A percentile compares a stretch with the other conserved stretches of the same genome.
Evolutionary conservation across 1,140 invertebrate genomes (phyloP).

Genomic region (Propsilocerus akamusi): DNA sequence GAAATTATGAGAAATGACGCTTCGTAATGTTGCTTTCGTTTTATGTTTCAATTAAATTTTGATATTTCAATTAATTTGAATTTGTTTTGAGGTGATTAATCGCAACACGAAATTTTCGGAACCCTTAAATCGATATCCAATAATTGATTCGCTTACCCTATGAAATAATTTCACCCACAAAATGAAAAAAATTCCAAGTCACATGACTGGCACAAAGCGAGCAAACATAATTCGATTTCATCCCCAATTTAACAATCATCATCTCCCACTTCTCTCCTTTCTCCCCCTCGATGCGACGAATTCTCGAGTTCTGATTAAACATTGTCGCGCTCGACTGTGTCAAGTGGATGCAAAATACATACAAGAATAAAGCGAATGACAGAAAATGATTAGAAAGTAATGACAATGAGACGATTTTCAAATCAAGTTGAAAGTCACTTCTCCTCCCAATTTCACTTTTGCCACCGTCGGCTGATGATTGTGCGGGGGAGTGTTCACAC

Average conservation of each 20-base stretch:
- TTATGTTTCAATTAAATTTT: too few species aligned
- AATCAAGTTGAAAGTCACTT: background rate
- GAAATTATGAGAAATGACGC: too few species aligned
- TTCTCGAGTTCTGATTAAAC: background rate
- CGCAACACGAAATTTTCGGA: too few species aligned
- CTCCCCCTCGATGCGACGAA: background rate
- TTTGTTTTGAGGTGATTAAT: too few species aligned
- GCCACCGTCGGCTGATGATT: background rate
- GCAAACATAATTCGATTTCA: constrained; percentile 3
- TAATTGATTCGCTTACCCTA: too few species aligned
- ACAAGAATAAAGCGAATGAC: background rate
- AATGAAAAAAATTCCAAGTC: background rate
- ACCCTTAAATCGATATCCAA: too few species aligned
- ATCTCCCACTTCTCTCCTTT: background rate
- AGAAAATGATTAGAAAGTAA: constrained; percentile 3
- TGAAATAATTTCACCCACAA: background rate
- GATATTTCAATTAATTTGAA: too few species aligned
- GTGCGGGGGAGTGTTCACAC: background rate
- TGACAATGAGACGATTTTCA: background rate
- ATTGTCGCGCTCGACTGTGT: background rate
- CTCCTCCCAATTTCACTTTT: background rate
- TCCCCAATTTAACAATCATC: constrained; percentile 4
- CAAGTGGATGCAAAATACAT: background rate
- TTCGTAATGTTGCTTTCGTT: too few species aligned
- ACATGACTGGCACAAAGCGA: background rate